Conservation (phyloP, 2,797 vertebrate species). For the Anisognathus igniventris region DNA sequence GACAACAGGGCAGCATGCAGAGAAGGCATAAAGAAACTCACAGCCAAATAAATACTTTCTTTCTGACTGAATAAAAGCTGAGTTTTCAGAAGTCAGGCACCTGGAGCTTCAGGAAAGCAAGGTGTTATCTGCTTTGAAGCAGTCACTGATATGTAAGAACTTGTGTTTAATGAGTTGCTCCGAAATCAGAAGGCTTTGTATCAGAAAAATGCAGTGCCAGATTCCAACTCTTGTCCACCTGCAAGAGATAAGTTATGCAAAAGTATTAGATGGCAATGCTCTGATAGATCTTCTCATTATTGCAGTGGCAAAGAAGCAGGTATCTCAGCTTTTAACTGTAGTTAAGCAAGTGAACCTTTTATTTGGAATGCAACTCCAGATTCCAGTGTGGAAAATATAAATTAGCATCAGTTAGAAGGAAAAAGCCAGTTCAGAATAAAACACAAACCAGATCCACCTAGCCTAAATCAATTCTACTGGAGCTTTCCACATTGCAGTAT, state of each 20-base stretch:
- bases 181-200: not conserved
- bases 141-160: not conserved
- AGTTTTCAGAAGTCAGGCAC: not conserved
- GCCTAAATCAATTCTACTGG: not conserved
- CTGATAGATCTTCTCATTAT: not conserved
- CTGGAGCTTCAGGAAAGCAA: not conserved
- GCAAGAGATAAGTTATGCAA: not conserved
- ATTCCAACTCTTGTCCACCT: not conserved
- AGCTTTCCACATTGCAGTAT: not conserved
- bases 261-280: rapidly evolving
- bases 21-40: not conserved
- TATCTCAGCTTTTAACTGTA: not conserved
- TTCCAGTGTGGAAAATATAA: not conserved
- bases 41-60: not conserved
- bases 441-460: not conserved
- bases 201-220: not conserved
- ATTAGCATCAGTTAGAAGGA: not conserved
- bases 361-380: not conserved
- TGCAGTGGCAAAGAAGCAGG: not conserved
- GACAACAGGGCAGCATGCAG: not conserved
- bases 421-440: not conserved
- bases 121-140: not conserved
- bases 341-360: not conserved
- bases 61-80: not conserved
- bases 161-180: not conserved